Evolutionary conservation across 2,888 invertebrate genomes (phyloP).

Genomic region (Oxyteleia sp.): DNA sequence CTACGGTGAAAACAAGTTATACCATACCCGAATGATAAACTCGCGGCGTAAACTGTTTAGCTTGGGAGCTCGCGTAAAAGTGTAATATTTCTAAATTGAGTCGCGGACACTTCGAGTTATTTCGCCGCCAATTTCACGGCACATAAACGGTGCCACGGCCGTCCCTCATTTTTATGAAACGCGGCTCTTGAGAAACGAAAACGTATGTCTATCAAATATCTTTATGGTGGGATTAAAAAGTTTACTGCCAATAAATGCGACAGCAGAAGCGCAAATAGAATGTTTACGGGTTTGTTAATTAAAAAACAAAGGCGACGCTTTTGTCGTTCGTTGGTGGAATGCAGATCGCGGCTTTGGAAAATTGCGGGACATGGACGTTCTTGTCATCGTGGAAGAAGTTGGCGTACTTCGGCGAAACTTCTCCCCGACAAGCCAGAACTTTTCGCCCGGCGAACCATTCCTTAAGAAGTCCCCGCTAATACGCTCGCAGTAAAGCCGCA

Average conservation of each 20-base stretch:
- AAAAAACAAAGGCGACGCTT: neutral
- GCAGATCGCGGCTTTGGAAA: neutral
- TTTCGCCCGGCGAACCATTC: constrained; percentile 30
- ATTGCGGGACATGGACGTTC: neutral
- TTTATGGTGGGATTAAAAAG: neutral
- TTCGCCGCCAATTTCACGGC: constrained; percentile 36
- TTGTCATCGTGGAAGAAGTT: neutral
- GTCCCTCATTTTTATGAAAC: constrained; percentile 17
- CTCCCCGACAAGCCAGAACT: constrained; percentile 16
- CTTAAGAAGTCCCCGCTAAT: constrained; percentile 43
- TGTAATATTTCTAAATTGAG: constrained; percentile 48
- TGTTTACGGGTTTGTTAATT: neutral
- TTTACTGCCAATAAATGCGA: no score
- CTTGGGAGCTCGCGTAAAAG: constrained; percentile 15
- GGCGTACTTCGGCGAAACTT: constrained; percentile 13
- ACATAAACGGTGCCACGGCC: constrained; percentile 19
- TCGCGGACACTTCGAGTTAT: constrained; percentile 26
- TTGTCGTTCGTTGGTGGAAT: neutral
- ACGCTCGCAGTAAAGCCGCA: constrained; percentile 43
- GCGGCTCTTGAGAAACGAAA: constrained; percentile 5
- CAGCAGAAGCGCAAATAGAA: neutral
- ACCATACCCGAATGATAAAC: constrained; percentile 28
- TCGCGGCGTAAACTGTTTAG: constrained; percentile 22
- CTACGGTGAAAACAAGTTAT: constrained; percentile 43
- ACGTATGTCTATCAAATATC: constrained; percentile 2